phyloP scores from a whole-genome alignment of 2,888 invertebrate species.

The Poecilus cupreus region DNA sequence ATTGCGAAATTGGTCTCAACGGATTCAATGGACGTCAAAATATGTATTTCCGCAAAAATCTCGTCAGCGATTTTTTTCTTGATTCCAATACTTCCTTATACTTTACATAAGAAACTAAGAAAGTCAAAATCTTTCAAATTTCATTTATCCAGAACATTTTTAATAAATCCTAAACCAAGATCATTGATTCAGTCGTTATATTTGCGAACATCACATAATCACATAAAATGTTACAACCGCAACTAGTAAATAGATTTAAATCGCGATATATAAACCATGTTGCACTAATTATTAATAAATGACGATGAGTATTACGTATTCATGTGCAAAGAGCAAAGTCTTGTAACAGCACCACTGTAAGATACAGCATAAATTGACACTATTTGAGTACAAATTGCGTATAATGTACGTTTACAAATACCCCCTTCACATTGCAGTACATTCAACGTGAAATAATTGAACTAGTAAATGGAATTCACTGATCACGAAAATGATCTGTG shows the following conservation, averaged over 20 bases:
- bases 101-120: too few relatives aligned
- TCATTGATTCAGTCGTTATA: not conserved
- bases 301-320: not conserved
- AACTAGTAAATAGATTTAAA: not conserved
- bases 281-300: slow-evolving; percentile 23
- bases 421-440: too few relatives aligned
- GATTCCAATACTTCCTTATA: too few relatives aligned
- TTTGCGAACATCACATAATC: not conserved
- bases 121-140: not conserved
- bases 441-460: not conserved
- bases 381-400: not conserved
- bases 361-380: not conserved
- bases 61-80: too few relatives aligned
- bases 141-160: not conserved
- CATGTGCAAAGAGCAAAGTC: slow-evolving; percentile 9
- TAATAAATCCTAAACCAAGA: not conserved
- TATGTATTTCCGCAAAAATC: too few relatives aligned
- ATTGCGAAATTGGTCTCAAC: too few relatives aligned
- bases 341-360: not conserved
- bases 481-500: not conserved
- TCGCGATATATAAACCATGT: not conserved
- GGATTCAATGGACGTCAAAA: not conserved
- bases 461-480: not conserved
- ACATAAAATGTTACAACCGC: not conserved
- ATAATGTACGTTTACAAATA: not conserved